Percentiles rank a stretch among this genome's conserved stretches.
phyloP scores from a whole-genome alignment of 2,888 invertebrate species.

The Eremobia ochroleuca region DNA sequence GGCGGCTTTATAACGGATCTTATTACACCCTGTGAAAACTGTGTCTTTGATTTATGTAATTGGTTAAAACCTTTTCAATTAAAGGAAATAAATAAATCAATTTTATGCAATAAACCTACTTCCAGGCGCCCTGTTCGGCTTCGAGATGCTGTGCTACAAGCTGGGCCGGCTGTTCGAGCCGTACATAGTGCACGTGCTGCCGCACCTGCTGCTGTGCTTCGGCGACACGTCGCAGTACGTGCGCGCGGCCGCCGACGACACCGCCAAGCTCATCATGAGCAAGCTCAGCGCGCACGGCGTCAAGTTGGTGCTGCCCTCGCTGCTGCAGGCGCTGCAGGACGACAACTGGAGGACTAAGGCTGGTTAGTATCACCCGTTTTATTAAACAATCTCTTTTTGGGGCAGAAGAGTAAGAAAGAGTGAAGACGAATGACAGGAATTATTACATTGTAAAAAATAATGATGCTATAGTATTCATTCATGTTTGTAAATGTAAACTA shows the following conservation, averaged over 20 bases:
- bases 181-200: constrained; percentile 99
- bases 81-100: background rate
- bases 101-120: background rate
- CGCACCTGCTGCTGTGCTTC: constrained; percentile 98
- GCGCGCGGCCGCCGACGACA: constrained; percentile 98
- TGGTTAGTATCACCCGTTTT: constrained; percentile 85
- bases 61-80: background rate
- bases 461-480: background rate
- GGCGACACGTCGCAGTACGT: constrained; percentile 99
- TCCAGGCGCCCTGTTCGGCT: constrained; percentile 97
- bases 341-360: constrained; percentile 99
- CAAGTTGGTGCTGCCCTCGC: constrained; percentile 98
- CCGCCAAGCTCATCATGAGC: constrained; percentile 98
- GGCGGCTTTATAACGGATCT: too few relatives aligned
- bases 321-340: constrained; percentile 98
- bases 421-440: background rate
- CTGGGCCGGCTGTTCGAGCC: constrained; percentile 99
- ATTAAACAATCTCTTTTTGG: background rate
- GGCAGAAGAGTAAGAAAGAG: background rate
- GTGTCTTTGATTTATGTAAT: background rate
- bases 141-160: constrained; percentile 98
- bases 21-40: background rate
- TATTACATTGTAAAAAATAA: background rate
- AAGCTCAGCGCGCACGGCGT: constrained; percentile 99
- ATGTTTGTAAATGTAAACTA: background rate